Conservation (phyloP, 2,888 invertebrate species). For the Odontomyia ornata region DNA sequence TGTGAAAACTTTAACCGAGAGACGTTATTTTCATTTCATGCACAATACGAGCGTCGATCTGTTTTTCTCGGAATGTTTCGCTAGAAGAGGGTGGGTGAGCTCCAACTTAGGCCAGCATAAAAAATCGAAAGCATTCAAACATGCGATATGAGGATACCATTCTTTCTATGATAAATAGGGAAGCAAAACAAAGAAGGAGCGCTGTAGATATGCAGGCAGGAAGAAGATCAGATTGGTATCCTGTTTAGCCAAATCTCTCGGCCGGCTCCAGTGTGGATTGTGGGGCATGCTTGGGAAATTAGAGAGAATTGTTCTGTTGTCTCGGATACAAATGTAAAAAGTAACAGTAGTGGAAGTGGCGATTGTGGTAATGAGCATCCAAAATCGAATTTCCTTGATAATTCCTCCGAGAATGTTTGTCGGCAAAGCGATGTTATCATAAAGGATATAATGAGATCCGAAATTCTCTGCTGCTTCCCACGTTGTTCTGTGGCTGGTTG, state of each 20-base stretch:
- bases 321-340: neutral
- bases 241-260: no score
- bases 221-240: slow-evolving; percentile 4
- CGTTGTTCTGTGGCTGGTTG: no score
- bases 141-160: no score
- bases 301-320: neutral
- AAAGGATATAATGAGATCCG: neutral
- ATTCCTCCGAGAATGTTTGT: neutral
- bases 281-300: slow-evolving; percentile 1
- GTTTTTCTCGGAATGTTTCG: slow-evolving; percentile 22
- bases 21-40: slow-evolving; percentile 35
- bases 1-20: slow-evolving; percentile 36
- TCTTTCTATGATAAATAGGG: no score
- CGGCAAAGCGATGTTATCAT: neutral
- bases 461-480: no score
- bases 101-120: no score
- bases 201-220: neutral
- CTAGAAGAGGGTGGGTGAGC: neutral
- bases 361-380: slow-evolving; percentile 13
- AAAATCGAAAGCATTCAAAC: slow-evolving; percentile 1
- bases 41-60: slow-evolving; percentile 23
- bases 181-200: neutral
- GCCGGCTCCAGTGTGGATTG: neutral
- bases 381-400: slow-evolving; percentile 15
- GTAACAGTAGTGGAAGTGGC: neutral